A percentile compares a stretch with the other conserved stretches of the same genome.
Evolutionary conservation across 2,888 invertebrate genomes (phyloP).

Genomic region (Apamea anceps): DNA sequence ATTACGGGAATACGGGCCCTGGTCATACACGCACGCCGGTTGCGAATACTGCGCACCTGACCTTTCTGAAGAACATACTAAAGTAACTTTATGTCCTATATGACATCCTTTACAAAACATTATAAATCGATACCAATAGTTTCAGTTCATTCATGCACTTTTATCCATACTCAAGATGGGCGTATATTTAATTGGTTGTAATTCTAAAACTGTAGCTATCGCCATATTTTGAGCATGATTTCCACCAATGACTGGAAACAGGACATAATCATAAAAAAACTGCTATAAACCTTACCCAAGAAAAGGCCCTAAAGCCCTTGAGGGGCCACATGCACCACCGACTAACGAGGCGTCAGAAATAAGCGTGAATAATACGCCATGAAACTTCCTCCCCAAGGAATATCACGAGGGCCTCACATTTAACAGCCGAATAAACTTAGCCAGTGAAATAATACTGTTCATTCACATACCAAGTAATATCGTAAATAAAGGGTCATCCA

Average conservation of each 20-base stretch:
- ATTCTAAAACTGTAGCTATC: not conserved
- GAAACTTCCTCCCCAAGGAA: constrained; percentile 56
- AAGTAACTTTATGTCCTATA: too few species aligned
- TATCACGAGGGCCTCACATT: constrained; percentile 57
- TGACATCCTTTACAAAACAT: not conserved
- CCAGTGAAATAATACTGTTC: constrained; percentile 64
- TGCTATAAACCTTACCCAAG: constrained; percentile 15
- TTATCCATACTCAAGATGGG: not conserved
- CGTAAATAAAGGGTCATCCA: constrained; percentile 68
- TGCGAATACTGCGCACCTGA: too few species aligned
- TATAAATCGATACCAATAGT: not conserved
- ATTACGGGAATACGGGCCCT: too few species aligned
- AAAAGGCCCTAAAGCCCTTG: constrained; percentile 15
- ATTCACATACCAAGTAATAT: constrained; percentile 67
- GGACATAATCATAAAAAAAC: constrained; percentile 18
- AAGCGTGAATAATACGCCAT: constrained; percentile 56
- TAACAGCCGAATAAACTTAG: constrained; percentile 64
- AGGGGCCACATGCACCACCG: constrained; percentile 19
- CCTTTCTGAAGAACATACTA: too few species aligned
- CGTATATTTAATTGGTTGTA: not conserved
- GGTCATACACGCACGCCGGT: too few species aligned
- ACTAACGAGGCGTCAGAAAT: constrained; percentile 48
- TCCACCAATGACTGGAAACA: not conserved
- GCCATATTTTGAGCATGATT: not conserved
- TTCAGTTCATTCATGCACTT: not conserved